Base-by-base conservation (phyloP, 1,140 invertebrate species). In the Drosophila seguyi region DNA sequence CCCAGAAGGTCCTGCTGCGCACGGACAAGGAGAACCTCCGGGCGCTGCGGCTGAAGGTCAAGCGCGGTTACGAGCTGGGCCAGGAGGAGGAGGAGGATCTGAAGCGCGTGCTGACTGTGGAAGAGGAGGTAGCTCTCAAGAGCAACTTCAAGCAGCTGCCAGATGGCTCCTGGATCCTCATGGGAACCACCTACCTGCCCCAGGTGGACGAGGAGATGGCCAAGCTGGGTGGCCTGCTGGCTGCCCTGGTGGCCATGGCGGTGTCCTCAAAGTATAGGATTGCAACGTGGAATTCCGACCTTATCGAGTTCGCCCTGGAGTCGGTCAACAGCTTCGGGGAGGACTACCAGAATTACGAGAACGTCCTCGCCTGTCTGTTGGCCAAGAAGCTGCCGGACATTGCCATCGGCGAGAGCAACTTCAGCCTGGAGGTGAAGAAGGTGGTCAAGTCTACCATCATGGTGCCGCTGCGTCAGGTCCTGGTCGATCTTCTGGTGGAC, bases 111-210 rank as follows among this genome's bases (percentile, higher is more conserved):
- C 66, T 92, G 0, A 92, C 84, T 4, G 61, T 92, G n/a, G 85
- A 92, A 44, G 87, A 92, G 27, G 91, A 92, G 55, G 41, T 92
- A n/a, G 66, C 66, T 10, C 53, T 87, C 1, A 87, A 79, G 34
- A 79, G 65, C 34, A 92, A 92, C 63, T 92, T 91, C 29, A 42
- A 72, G 11, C 68, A 65, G 4, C 36, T 92, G 18, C 90, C 91
- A 2, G 92, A 92, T 50, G 88, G 90, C 6, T 74, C 87, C 4
- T 92, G 91, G 81, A 87, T 92, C 55, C 75, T 92, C 2, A 65
- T 83, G 68, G 91, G 91, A 25, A 69, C 65, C 45, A 80, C 79
- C 2, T 69, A 78, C n/a, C 53, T 92, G 50, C 91, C 87, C 7
- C 72, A 69, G 6, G 47, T 90, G 36, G 81, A 91, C 44, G 85